A percentile compares a stretch with the other conserved stretches of the same genome.
phyloP scores from a whole-genome alignment of 92 coral and sea anemone genomes.

The Micromussa lordhowensis region DNA sequence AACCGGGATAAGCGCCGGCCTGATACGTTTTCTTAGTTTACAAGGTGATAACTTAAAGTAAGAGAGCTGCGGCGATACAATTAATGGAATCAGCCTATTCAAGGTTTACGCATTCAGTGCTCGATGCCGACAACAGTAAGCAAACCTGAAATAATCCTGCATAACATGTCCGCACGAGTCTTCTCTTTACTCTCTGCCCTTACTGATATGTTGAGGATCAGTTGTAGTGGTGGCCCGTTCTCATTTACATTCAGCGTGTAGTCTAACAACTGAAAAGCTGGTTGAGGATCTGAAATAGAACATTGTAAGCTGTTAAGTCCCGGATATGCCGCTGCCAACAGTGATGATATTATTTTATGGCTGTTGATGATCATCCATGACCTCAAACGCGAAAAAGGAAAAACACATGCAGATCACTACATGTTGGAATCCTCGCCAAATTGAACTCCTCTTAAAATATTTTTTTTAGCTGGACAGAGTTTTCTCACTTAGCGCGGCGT shows the following conservation, averaged over 20 bases:
- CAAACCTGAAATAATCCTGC: slow-evolving; percentile 58
- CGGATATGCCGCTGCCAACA: background rate
- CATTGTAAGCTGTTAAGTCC: background rate
- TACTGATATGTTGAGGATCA: slow-evolving; percentile 49
- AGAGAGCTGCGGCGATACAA: no score
- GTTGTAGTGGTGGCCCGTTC: slow-evolving; percentile 50
- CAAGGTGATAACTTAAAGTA: no score
- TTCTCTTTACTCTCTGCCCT: slow-evolving; percentile 63
- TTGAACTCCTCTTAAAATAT: no score
- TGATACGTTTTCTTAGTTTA: no score
- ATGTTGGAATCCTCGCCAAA: no score
- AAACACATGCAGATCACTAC: background rate
- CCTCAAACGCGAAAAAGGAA: background rate
- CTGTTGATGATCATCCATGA: no score
- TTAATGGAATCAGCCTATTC: no score
- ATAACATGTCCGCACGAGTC: slow-evolving; percentile 37
- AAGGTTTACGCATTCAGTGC: background rate
- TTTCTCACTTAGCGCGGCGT: no score
- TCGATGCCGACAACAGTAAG: background rate
- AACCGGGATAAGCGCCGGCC: no score
- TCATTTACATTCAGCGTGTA: slow-evolving; percentile 46
- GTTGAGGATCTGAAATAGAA: slow-evolving; percentile 60
- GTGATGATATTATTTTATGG: no score
- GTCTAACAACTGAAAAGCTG: slow-evolving; percentile 34
- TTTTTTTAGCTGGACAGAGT: no score